Evolutionary conservation across 2,113 vertebrate species (phyloP), one percentile per base, ranked within the genome.

Genomic region (Bufo bufo): DNA sequence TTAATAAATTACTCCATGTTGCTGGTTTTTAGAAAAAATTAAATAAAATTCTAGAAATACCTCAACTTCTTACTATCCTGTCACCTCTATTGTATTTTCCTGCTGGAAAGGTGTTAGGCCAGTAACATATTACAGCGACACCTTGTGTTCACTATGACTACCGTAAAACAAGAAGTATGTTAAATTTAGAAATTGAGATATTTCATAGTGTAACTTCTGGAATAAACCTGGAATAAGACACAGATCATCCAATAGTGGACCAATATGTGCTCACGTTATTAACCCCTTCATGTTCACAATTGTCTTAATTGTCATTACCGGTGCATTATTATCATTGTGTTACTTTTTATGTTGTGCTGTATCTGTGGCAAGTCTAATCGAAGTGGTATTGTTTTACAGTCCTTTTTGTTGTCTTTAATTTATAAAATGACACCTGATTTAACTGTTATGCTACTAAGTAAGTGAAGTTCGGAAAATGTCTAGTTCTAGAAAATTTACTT

Each of bases 211-310:
- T 75, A 50, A 75, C 47, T 50, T 50, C 72, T 75, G 45, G 45
- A 75, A 50, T 75, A 75, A 75, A 75, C 45, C 72, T 75, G 72
- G 72, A 75, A 75, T 75, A 50, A 75, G 16, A 75, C 17, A 50
- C 17, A 75, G 3, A 14, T 74, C 14, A 74, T 47, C 71, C 71
- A 74, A 47, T 8, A 6, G 6, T 47, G 13, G 43, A 47, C 17
- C 16, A 16, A 47, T n/a, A 47, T 74, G 33, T 74, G 71, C 12
- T 74, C 14, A 47, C 9, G n/a, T n/a, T n/a, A 11, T 1, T 49
- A 75, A 50, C 16, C 47, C 47, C 9, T 50, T 75, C 72, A 75
- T 20, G 17, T 75, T 47, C 45, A 74, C 71, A 7, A 74, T 14
- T 74, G 71, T 74, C 45, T 19, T 47, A 6, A 47, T 17, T 74